Conservation (phyloP, 2,888 invertebrate species). For the Orthosia incerta region DNA sequence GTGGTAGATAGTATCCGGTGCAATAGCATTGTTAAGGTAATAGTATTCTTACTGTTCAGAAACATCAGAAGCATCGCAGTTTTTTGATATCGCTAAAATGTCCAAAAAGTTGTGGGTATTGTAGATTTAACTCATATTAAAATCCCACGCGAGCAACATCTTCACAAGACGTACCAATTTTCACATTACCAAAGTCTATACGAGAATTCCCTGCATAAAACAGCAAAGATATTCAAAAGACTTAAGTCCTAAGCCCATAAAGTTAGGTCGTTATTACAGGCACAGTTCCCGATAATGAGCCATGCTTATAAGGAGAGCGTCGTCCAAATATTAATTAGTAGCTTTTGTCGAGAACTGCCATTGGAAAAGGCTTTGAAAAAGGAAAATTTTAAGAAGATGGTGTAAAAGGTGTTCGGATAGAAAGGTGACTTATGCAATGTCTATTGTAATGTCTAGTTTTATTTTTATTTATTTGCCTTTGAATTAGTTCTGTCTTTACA, state of each 20-base stretch:
- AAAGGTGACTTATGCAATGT: background rate
- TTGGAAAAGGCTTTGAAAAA: conserved; percentile 11
- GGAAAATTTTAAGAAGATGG: conserved; percentile 1
- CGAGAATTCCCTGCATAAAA: background rate
- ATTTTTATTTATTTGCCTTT: background rate
- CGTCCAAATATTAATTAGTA: conserved; percentile 73
- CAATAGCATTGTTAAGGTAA: too few relatives aligned
- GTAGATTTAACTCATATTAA: too few relatives aligned
- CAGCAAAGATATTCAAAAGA: conserved; percentile 11
- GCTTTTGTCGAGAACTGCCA: conserved; percentile 54
- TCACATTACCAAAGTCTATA: background rate
- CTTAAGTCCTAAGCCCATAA: conserved; percentile 41
- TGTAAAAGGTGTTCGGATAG: background rate
- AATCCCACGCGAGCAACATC: too few relatives aligned
- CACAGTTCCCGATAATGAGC: conserved; percentile 50
- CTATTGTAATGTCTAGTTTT: background rate
- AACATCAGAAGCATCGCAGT: too few relatives aligned
- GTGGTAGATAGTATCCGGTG: too few relatives aligned
- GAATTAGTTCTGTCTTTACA: too few relatives aligned
- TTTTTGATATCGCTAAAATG: too few relatives aligned
- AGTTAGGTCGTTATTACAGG: conserved; percentile 41
- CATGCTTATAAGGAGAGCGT: conserved; percentile 55
- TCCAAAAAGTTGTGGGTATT: too few relatives aligned
- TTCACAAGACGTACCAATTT: background rate
- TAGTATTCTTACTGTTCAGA: too few relatives aligned